These are phyloP conservation scores for Metaphire vulgaris DNA, from an alignment of 1,140 invertebrate genomes.

Conservation along the genomic window DNA sequence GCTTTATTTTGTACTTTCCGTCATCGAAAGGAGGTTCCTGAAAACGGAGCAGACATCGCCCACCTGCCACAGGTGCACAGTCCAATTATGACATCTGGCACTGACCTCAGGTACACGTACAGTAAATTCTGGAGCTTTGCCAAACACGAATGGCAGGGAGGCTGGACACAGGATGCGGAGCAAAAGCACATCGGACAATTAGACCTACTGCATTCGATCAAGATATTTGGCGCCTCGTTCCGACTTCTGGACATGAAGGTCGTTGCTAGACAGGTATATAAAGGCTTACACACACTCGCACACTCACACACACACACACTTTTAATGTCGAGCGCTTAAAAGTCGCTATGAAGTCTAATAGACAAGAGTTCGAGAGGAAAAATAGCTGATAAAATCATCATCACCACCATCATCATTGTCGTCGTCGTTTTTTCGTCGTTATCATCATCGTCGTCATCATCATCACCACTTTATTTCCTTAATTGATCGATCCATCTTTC, in stretches of 20 bases:
- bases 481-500: no score
- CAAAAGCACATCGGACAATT: slow-evolving; percentile 59
- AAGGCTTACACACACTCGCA: no score
- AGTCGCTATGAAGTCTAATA: no score
- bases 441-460: no score
- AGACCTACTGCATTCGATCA: slow-evolving; percentile 57
- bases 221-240: slow-evolving; percentile 55
- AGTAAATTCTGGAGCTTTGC: slow-evolving; percentile 31
- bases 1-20: no score
- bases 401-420: no score
- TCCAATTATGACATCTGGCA: slow-evolving; percentile 57
- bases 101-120: slow-evolving; percentile 40
- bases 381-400: no score
- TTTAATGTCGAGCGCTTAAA: no score
- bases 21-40: slow-evolving; percentile 85
- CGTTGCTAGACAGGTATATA: slow-evolving; percentile 56
- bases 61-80: slow-evolving; percentile 70
- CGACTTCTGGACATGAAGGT: slow-evolving; percentile 57
- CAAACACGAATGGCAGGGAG: slow-evolving; percentile 49
- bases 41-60: slow-evolving; percentile 79
- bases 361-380: no score
- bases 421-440: no score
- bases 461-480: no score
- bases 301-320: no score
- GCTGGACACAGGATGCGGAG: slow-evolving; percentile 49